phyloP scores from a whole-genome alignment of 2,888 invertebrate genomes.

The Stenoptilia bipunctidactyla region DNA sequence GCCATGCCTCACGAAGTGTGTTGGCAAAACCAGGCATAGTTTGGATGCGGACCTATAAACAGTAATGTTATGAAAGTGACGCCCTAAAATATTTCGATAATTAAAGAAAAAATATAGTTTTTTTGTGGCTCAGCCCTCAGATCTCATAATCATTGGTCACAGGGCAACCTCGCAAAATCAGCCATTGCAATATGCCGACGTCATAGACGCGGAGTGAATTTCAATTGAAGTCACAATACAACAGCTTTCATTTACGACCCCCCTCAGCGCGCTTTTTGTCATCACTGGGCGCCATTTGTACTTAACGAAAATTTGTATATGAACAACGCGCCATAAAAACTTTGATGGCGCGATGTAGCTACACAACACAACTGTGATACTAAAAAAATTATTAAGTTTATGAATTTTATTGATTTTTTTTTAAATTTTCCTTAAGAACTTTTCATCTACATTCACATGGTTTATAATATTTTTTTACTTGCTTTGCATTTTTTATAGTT shows the following conservation, averaged over 20 bases:
- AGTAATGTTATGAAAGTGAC: too few species aligned
- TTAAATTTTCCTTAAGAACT: too few species aligned
- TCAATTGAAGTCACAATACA: neutral
- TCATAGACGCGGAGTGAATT: neutral
- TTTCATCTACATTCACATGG: too few species aligned
- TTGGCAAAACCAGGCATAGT: conserved; percentile 94
- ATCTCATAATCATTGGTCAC: conserved; percentile 34
- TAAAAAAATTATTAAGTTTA: too few species aligned
- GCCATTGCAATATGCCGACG: neutral
- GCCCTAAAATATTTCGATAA: too few species aligned
- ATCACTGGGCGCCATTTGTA: conserved; percentile 22
- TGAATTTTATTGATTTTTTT: too few species aligned
- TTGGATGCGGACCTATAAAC: conserved; percentile 85
- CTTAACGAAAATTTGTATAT: too few species aligned
- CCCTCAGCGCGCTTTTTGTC: conserved; percentile 28
- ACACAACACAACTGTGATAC: too few species aligned
- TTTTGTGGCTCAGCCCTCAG: conserved; percentile 23
- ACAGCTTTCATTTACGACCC: conserved; percentile 1
- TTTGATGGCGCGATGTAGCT: too few species aligned
- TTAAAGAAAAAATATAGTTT: neutral
- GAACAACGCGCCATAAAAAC: too few species aligned
- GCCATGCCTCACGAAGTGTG: conserved; percentile 89
- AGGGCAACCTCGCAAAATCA: conserved; percentile 15
- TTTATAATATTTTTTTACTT: too few species aligned
- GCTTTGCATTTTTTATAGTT: neutral